Evolutionary conservation across 2,888 invertebrate species (phyloP).

Genomic region (Cheilosia scutellata): DNA sequence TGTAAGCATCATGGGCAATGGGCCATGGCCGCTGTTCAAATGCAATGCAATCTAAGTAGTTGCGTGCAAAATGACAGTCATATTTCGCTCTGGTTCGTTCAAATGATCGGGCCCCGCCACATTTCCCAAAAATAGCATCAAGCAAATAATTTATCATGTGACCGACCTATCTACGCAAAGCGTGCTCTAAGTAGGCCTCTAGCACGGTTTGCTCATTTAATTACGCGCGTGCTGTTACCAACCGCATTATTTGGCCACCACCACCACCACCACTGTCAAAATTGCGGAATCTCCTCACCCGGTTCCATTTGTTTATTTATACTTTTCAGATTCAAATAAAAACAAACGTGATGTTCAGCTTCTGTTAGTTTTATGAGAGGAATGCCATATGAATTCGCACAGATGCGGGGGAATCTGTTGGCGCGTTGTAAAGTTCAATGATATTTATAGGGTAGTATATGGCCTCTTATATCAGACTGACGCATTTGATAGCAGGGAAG

Average conservation of each 20-base stretch:
- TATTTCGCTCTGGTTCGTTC: background rate
- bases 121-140: background rate
- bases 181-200: background rate
- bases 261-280: background rate
- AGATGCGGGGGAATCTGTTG: background rate
- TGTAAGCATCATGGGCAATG: no score
- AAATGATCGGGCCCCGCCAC: background rate
- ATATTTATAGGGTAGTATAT: background rate
- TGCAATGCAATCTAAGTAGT: background rate
- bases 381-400: background rate
- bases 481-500: constrained; percentile 19
- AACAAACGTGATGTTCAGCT: no score
- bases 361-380: background rate
- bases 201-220: background rate
- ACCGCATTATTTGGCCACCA: background rate
- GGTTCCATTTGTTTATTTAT: no score
- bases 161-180: background rate
- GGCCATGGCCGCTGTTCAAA: no score
- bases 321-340: no score
- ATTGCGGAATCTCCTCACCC: no score
- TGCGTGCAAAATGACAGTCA: background rate
- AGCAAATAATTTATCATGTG: background rate
- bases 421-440: constrained; percentile 21
- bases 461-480: constrained; percentile 28
- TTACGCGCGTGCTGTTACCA: background rate